Evolutionary conservation across 2,113 vertebrate genomes (phyloP).

Genomic region (Pelvicachromis taeniatus): DNA sequence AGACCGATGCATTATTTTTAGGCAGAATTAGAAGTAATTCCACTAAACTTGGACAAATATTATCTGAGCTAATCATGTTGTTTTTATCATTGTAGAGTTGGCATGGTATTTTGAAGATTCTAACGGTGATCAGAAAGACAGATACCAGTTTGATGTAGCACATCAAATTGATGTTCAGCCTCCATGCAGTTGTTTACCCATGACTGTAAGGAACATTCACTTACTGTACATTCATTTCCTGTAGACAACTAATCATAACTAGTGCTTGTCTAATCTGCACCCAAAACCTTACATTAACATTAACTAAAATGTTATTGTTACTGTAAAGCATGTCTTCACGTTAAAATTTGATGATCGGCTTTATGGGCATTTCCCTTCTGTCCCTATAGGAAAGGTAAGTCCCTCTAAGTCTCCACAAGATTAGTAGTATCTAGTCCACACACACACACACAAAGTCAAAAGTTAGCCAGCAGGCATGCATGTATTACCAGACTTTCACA

Average conservation of each 20-base stretch:
- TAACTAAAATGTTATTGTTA: neutral
- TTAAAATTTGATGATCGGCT: neutral
- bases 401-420: neutral
- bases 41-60: neutral
- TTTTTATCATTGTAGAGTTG: neutral
- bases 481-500: neutral
- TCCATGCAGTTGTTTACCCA: neutral
- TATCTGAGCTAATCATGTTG: neutral
- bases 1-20: neutral
- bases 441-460: neutral
- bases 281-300: neutral
- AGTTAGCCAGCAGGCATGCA: neutral
- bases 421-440: neutral
- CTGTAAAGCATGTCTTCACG: neutral
- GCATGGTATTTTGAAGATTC: neutral
- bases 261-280: neutral
- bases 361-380: neutral
- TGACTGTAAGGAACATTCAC: neutral
- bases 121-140: neutral
- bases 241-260: neutral
- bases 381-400: neutral
- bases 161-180: neutral
- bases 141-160: neutral
- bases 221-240: neutral
- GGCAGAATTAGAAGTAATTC: neutral